These are phyloP conservation scores for Micrasema longulum DNA, from an alignment of 1,140 invertebrate species.

Conservation along the genomic window DNA sequence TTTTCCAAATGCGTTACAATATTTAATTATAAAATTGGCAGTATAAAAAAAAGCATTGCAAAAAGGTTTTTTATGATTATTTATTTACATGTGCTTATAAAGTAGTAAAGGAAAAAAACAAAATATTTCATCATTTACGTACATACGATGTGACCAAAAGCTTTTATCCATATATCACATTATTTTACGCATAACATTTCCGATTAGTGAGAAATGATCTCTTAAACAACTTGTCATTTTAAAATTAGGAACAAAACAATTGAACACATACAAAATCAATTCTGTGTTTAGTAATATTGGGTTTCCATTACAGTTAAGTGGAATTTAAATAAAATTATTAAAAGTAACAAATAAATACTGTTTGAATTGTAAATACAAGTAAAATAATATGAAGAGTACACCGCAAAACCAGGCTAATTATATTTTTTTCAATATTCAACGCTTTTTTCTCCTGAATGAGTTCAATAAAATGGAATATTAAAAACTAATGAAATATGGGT, in stretches of 20 bases:
- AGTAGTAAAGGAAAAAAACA: background rate
- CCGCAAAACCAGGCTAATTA: too few relatives aligned
- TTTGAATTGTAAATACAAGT: too few relatives aligned
- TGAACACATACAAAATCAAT: background rate
- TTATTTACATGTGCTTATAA: slow-evolving; percentile 11
- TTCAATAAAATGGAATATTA: too few relatives aligned
- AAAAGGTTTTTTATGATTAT: slow-evolving; percentile 1
- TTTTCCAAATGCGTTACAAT: slow-evolving; percentile 11
- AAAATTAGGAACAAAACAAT: slow-evolving; percentile 30
- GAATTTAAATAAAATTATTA: too few relatives aligned
- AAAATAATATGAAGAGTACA: too few relatives aligned
- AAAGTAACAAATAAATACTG: too few relatives aligned
- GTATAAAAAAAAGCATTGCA: slow-evolving; percentile 20
- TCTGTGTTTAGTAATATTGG: too few relatives aligned
- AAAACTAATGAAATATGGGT: too few relatives aligned
- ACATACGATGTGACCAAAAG: background rate
- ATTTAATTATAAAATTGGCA: slow-evolving; percentile 15
- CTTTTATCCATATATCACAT: slow-evolving; percentile 8
- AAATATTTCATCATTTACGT: background rate
- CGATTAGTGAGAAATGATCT: slow-evolving; percentile 6
- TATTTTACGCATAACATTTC: slow-evolving; percentile 2
- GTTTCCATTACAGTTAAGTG: too few relatives aligned
- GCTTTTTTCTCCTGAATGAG: too few relatives aligned
- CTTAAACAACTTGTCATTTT: slow-evolving; percentile 18
- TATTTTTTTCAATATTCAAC: too few relatives aligned